Base-by-base conservation (phyloP, 2,888 invertebrate genomes). In the Thymelicus lineola region DNA sequence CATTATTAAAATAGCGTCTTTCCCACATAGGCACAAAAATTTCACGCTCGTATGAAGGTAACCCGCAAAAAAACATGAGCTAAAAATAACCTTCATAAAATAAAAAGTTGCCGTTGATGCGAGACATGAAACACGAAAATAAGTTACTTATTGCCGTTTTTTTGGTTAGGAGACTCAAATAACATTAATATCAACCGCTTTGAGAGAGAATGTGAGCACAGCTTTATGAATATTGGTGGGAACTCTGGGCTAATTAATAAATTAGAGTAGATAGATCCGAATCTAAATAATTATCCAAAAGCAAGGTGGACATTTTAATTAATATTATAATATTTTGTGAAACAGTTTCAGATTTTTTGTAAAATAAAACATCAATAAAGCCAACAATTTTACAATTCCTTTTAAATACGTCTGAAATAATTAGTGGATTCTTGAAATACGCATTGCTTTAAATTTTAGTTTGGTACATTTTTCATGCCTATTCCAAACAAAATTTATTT, bases 11-110 rank as follows among this genome's bases (percentile, higher is more conserved):
- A 59, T 4, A 42, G 12, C n/a, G 20, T 55, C 28, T 38, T 42
- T 38, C 42, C 10, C 59, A 42, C 2, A 42, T 42, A 38, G 59
- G 59, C 59, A 59, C 10, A 53, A 58, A 15, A 58, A 38, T 58
- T 38, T 58, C 5, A 53, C 17, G 53, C 15, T 58, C 38, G 36
- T 38, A 7, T 15, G 58, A 58, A 58, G n/a, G 58, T 58, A 58
- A 15, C 10, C 9, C 58, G 36, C 36, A 15, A 36, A 58, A 58
- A 38, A 15, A 38, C 10, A 15, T 15, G 15, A 58, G 38, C 36
- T 38, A 15, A 7, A n/a, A 48, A 48, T 48, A 58, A n/a, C 38
- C 7, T 36, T n/a, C 1, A 10, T 38, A 15, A 36, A 36, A 58
- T 58, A 38, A 38, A 38, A 38, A 58, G 12, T 58, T 58, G 1